Percentiles rank a stretch among this genome's conserved stretches.
Conservation (phyloP, 2,888 invertebrate species). For the Pammene fasciana region DNA sequence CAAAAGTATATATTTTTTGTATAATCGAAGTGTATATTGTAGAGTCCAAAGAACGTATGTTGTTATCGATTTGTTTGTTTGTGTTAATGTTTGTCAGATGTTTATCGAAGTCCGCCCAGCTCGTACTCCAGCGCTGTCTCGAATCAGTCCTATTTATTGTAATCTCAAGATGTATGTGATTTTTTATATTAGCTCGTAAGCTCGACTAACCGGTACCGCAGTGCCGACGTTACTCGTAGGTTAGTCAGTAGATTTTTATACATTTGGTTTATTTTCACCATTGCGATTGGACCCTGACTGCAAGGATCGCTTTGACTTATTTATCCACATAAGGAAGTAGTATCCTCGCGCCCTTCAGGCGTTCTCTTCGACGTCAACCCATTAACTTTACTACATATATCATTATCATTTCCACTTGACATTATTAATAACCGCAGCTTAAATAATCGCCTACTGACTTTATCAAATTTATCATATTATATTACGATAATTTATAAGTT, state of each 20-base stretch:
- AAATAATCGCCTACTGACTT: slow-evolving; percentile 71
- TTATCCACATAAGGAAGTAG: slow-evolving; percentile 73
- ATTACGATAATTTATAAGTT: slow-evolving; percentile 59
- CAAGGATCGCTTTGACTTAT: slow-evolving; percentile 76
- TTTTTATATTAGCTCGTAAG: slow-evolving; percentile 74
- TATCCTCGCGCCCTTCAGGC: slow-evolving; percentile 58
- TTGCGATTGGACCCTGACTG: slow-evolving; percentile 44
- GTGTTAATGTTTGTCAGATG: slow-evolving; percentile 57
- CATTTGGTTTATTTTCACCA: slow-evolving; percentile 45
- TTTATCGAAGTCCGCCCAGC: slow-evolving; percentile 68
- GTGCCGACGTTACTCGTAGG: slow-evolving; percentile 53
- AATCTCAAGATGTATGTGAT: slow-evolving; percentile 81
- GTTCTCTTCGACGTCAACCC: slow-evolving; percentile 15
- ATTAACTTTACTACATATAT: slow-evolving; percentile 51
- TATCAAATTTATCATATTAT: slow-evolving; percentile 67
- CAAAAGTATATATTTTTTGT: slow-evolving; percentile 59
- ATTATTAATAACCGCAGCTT: slow-evolving; percentile 67
- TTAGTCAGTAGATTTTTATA: slow-evolving; percentile 54
- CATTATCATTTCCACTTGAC: slow-evolving; percentile 57
- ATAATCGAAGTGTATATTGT: slow-evolving; percentile 55
- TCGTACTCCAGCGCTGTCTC: slow-evolving; percentile 76
- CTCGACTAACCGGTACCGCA: slow-evolving; percentile 64
- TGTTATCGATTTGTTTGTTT: slow-evolving; percentile 62
- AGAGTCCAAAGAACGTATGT: slow-evolving; percentile 75
- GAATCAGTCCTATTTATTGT: slow-evolving; percentile 72